Base-by-base conservation (phyloP, 1,140 invertebrate species). In the Camponotus pennsylvanicus region DNA sequence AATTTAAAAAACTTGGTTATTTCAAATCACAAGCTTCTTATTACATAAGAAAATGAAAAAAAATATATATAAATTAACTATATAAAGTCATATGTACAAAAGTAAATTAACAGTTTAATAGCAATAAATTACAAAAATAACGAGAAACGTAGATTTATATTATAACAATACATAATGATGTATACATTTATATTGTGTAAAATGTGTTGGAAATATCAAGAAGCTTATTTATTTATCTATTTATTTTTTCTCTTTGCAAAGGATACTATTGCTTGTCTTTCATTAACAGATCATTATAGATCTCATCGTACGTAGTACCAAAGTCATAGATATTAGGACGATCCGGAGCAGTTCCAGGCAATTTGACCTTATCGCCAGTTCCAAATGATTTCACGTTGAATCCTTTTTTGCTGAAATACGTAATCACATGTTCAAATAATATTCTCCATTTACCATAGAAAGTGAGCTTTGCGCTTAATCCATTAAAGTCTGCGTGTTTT, bases 271-370 rank as follows among this genome's bases (percentile, higher is more conserved):
- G 96, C 95, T 98, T 98, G 92, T 99, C 98, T 95, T 98, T 98
- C 61, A 96, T 95, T 88, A 98, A 94, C 40, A 99, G 96, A 96
- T 99, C 99, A 93, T 98, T 98, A 93, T 99, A 99, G 95, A 99
- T 99, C 91, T 98, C 97, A 91, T 99, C 99, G 93, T 99, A 99
- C 0, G 98, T 97, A 42, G 98, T 97, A 78, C 98, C 98, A 96
- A 99, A 99, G 93, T 99, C 99, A 92, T 99, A 99, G 84, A 99
- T 97, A 95, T 99, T 99, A 11, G 99, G 99, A 92, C 97, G 97
- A 94, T 99, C 99, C 4, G 97, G 97, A 9, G 99, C 97, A 82
- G 98, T 97, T 59, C 99, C 99, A 63, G 99, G 99, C 76, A 99
- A 95, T 94, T 99, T 99, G 0, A 99, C 98, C 94, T 98, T 98